Conservation (phyloP, 2,113 vertebrate genomes). For the Lasiurus cinereus region DNA sequence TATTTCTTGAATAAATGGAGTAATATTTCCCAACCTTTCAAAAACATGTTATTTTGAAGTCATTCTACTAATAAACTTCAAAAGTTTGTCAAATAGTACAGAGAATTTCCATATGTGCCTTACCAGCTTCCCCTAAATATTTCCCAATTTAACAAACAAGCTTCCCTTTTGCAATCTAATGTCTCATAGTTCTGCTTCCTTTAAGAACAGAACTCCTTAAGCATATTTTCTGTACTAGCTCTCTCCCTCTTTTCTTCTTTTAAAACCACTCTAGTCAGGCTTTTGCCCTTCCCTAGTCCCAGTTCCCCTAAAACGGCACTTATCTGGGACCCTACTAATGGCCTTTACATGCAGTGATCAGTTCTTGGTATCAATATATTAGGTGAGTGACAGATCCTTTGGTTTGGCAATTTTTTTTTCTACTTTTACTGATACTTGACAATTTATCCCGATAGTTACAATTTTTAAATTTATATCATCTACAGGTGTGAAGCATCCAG, state of each 20-base stretch:
- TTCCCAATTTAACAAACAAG: neutral
- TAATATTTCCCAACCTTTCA: neutral
- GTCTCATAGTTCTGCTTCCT: neutral
- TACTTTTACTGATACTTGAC: neutral
- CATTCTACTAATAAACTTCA: neutral
- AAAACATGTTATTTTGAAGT: neutral
- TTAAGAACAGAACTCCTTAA: neutral
- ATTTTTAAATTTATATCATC: constrained; percentile 46
- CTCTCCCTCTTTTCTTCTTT: neutral
- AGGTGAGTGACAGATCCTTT: neutral
- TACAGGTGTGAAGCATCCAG: constrained; percentile 93
- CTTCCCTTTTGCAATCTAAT: neutral
- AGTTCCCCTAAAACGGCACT: neutral
- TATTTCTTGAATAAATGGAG: neutral
- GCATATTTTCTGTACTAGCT: neutral
- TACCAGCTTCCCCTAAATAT: neutral
- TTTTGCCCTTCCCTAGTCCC: neutral
- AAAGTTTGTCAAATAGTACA: neutral
- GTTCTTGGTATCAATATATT: neutral
- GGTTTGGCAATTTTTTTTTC: neutral
- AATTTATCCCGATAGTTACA: neutral
- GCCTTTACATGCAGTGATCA: neutral
- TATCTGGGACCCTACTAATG: neutral
- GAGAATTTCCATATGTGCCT: neutral
- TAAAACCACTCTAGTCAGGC: neutral